These are phyloP conservation scores for Lasioglossum baleicum DNA, from an alignment of 1,140 invertebrate genomes.

Conservation along the genomic window DNA sequence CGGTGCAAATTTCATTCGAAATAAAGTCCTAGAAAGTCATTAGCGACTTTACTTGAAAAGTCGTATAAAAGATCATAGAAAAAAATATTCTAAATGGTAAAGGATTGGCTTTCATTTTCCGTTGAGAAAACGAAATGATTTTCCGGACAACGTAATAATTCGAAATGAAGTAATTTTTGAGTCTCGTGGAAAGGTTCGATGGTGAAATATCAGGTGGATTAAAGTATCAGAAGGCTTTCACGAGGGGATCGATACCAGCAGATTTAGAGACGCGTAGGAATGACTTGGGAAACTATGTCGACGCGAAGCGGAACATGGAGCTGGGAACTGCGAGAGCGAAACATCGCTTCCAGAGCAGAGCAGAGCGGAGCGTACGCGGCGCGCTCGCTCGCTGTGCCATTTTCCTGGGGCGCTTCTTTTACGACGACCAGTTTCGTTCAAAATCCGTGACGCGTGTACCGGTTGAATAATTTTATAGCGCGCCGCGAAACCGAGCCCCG, in stretches of 20 bases:
- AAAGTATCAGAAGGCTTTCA: background rate
- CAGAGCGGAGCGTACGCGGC: background rate
- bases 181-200: too few relatives aligned
- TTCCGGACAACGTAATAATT: too few relatives aligned
- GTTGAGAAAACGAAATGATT: too few relatives aligned
- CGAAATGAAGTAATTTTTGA: too few relatives aligned
- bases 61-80: too few relatives aligned
- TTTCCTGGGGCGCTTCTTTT: constrained; percentile 16
- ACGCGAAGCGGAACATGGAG: background rate
- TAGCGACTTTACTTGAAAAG: too few relatives aligned
- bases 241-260: background rate
- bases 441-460: constrained; percentile 33
- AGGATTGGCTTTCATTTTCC: too few relatives aligned
- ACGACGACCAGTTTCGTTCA: constrained; percentile 17
- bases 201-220: too few relatives aligned
- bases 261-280: background rate
- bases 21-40: too few relatives aligned
- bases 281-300: background rate
- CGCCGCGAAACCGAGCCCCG: background rate
- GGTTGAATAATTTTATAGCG: constrained; percentile 42
- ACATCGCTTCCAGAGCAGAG: background rate
- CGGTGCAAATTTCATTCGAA: too few relatives aligned
- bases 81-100: too few relatives aligned
- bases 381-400: background rate
- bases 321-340: background rate